phyloP scores from a whole-genome alignment of 2,888 invertebrate species.

The Cinara cedri region DNA sequence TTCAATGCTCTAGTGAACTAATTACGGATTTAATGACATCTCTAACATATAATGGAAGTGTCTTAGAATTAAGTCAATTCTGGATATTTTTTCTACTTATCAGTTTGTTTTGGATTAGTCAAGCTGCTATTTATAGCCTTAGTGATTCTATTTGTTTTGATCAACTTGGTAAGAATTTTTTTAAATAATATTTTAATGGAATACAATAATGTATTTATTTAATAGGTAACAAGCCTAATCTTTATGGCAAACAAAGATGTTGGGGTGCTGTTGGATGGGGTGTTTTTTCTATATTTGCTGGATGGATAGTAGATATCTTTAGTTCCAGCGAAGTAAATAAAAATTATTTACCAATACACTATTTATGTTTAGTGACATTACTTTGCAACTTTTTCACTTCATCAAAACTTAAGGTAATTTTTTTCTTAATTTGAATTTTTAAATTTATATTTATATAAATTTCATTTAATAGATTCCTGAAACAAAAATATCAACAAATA shows the following conservation, averaged over 20 bases:
- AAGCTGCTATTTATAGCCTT: constrained; percentile 50
- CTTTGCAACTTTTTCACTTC: no score
- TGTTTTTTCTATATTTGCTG: constrained; percentile 47
- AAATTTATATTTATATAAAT: neutral
- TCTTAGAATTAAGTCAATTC: constrained; percentile 39
- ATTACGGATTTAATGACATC: constrained; percentile 49
- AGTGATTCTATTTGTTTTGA: constrained; percentile 58
- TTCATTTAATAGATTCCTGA: constrained; percentile 60
- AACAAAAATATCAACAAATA: constrained; percentile 71
- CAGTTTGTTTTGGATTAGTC: constrained; percentile 53
- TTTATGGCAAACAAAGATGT: constrained; percentile 57
- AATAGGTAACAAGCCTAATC: constrained; percentile 54
- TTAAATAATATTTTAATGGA: neutral
- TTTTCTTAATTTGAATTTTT: neutral
- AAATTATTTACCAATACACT: constrained; percentile 53
- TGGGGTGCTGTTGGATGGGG: constrained; percentile 58
- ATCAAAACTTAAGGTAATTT: no score
- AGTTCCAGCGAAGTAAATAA: constrained; percentile 56
- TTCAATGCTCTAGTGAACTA: constrained; percentile 18
- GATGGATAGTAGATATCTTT: constrained; percentile 56
- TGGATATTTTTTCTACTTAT: constrained; percentile 54
- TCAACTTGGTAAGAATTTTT: constrained; percentile 53
- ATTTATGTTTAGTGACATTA: no score
- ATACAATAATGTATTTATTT: constrained; percentile 12
- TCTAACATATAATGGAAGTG: constrained; percentile 25